Base-by-base conservation (phyloP, 1,140 invertebrate species). In the Pararge aegeria region DNA sequence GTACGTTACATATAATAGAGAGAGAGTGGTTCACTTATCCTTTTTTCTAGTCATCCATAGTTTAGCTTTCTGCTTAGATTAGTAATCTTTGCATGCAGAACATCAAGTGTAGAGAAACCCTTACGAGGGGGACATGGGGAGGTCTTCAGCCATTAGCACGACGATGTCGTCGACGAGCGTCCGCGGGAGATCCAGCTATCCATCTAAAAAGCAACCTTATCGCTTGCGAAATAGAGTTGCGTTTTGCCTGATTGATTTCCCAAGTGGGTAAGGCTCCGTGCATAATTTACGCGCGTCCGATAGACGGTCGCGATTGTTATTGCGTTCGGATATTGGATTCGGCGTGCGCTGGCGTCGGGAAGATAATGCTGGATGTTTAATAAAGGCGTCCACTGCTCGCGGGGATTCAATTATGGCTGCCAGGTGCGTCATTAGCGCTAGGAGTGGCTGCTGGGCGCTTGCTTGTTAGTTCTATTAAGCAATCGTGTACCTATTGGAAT, bases 251-350 rank as follows among this genome's bases (percentile, higher is more conserved):
- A 60, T 2, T n/a, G 2, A n/a, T 50, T 48, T 51, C 9, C 20
- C 15, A 60, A 49, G 65, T 64, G 64, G 57, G 48, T 49, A 44
- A 51, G 37, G 61, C 34, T 60, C 60, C 60, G 73, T 84, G 79
- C 80, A 87, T 85, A 87, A 87, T 87, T 87, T 84, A 87, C 80
- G 82, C 82, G 83, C 74, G 78, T 75, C 75, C 82, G 83, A 87
- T 87, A 87, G 80, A 81, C 73, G 71, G 64, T 74, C 77, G 75
- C 83, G 78, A 83, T 83, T 83, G 84, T 85, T 83, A 85, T 85
- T 87, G 78, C 79, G 77, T 71, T 61, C 70, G 80, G 76, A 80
- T 83, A 85, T 85, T 82, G 82, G 79, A 78, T 80, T 83, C 75
- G 77, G 70, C 70, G 77, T 70, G 58, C 56, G 30, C 49, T 42